Conservation (phyloP, 2,113 vertebrate species). For the Myrmecobius fasciatus region DNA sequence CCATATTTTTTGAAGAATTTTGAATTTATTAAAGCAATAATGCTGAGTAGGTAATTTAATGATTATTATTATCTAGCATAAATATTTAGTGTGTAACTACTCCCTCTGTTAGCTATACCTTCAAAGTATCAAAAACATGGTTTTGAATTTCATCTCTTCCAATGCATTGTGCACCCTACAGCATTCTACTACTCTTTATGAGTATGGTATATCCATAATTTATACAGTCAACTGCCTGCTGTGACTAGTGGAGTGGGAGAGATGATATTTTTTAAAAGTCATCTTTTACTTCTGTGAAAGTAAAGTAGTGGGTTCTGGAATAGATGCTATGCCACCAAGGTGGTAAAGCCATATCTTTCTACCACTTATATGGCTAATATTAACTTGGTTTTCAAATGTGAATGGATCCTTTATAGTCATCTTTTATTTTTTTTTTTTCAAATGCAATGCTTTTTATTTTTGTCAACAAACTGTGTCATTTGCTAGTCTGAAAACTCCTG, state of each 20-base stretch:
- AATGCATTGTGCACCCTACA: conserved; percentile 57
- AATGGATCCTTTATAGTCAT: conserved; percentile 84
- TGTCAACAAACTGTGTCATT: conserved; percentile 90
- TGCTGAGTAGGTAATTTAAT: not conserved
- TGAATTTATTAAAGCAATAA: not conserved
- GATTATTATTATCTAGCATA: not conserved
- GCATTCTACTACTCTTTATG: conserved; percentile 63
- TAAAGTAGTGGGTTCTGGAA: conserved; percentile 54
- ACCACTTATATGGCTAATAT: conserved; percentile 68
- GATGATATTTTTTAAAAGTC: conserved; percentile 69
- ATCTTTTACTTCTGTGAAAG: conserved; percentile 62
- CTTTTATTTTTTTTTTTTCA: conserved; percentile 76
- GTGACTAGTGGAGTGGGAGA: conserved; percentile 60
- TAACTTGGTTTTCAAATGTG: conserved; percentile 80
- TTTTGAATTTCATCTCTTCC: conserved; percentile 49
- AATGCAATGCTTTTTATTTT: conserved; percentile 88
- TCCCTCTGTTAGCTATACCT: not conserved
- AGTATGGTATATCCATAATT: conserved; percentile 75
- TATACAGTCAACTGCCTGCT: conserved; percentile 72
- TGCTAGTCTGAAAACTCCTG: conserved; percentile 87
- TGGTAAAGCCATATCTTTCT: conserved; percentile 70
- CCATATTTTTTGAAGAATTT: conserved; percentile 32
- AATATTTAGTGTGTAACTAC: not conserved
- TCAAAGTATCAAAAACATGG: not conserved
- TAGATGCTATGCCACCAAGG: conserved; percentile 71